A percentile compares a stretch with the other conserved stretches of the same genome.
These are phyloP conservation scores for Mormyrops boulengeri DNA, from an alignment of 2,797 vertebrate species.

Conservation along the genomic window DNA sequence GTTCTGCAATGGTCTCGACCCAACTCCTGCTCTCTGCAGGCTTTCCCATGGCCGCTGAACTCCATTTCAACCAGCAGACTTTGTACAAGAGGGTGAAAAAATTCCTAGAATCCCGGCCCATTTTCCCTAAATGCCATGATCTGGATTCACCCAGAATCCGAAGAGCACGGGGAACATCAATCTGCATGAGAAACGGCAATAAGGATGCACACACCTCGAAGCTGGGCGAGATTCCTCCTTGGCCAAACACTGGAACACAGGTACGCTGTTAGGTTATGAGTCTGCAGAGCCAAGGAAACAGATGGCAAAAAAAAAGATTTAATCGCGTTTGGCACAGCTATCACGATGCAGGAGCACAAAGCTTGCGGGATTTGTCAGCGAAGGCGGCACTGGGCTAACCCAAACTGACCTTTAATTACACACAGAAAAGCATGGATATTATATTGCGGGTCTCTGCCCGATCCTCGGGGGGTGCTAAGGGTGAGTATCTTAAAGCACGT, in stretches of 20 bases:
- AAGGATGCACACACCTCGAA: background rate
- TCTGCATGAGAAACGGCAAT: background rate
- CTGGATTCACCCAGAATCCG: background rate
- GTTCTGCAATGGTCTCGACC: background rate
- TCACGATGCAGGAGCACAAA: conserved; percentile 40
- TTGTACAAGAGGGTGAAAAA: background rate
- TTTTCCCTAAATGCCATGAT: background rate
- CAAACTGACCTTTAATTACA: conserved; percentile 72
- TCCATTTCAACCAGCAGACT: background rate
- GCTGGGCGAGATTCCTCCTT: background rate
- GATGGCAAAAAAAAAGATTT: conserved; percentile 53
- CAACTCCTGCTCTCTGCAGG: background rate
- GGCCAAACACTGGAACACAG: conserved; percentile 15
- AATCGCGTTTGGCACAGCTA: conserved; percentile 62
- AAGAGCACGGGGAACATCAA: background rate
- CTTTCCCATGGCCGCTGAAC: background rate
- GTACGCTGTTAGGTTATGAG: conserved; percentile 43
- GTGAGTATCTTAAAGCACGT: conserved; percentile 64
- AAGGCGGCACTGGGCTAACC: conserved; percentile 53
- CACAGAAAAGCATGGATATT: conserved; percentile 58
- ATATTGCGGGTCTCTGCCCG: conserved; percentile 47
- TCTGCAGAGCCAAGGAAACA: conserved; percentile 52
- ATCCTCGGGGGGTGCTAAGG: conserved; percentile 60
- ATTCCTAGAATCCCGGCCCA: background rate
- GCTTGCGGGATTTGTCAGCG: conserved; percentile 46